Evolutionary conservation across 2,113 vertebrate genomes (phyloP).

Genomic region (Bos javanicus): DNA sequence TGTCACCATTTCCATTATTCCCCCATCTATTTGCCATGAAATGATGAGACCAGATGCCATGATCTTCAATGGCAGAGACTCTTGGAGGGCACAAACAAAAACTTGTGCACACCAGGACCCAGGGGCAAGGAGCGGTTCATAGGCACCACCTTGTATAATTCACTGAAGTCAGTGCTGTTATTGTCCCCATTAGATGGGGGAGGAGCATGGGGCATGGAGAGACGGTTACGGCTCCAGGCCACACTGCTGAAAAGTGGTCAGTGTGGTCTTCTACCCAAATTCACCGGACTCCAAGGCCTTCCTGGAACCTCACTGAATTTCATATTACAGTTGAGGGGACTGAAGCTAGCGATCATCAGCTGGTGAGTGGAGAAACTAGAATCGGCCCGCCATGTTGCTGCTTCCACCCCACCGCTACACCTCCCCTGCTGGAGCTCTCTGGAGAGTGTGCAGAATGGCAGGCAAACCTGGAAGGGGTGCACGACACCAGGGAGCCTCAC

Average conservation of each 20-base stretch:
- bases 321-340: not conserved
- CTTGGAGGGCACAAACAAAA: not conserved
- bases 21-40: not conserved
- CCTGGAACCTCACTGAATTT: not conserved
- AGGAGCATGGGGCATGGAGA: not conserved
- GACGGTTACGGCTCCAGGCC: not conserved
- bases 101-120: not conserved
- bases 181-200: not conserved
- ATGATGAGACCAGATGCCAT: not conserved
- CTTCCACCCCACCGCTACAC: rapidly evolving
- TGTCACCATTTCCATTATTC: not conserved
- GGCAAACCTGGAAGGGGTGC: not conserved
- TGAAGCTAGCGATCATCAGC: not conserved
- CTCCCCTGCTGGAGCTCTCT: rapidly evolving
- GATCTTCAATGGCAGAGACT: not conserved
- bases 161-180: rapidly evolving
- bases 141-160: not conserved
- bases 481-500: not conserved
- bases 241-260: not conserved
- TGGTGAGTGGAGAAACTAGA: not conserved
- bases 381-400: not conserved
- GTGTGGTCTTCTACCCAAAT: not conserved
- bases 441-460: rapidly evolving
- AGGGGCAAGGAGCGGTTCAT: not conserved
- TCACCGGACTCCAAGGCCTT: not conserved